phyloP scores from a whole-genome alignment of 2,797 vertebrate species.

The Mionectes olivaceus region DNA sequence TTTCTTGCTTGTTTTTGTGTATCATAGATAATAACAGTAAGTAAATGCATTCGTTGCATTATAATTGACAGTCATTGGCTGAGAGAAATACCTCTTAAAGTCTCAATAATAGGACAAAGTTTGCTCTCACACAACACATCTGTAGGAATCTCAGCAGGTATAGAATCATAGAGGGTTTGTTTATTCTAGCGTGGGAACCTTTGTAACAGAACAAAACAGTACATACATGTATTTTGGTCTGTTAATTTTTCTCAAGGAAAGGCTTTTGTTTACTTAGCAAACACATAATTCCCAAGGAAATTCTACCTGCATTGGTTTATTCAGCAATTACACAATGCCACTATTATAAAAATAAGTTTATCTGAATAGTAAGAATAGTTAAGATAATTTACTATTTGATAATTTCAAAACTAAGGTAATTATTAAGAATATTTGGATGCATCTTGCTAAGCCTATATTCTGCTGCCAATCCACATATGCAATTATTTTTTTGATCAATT shows the following conservation, averaged over 20 bases:
- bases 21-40: not conserved
- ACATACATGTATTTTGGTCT: not conserved
- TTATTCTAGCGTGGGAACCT: slow-evolving; percentile 23
- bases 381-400: not conserved
- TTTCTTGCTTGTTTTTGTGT: not conserved
- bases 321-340: slow-evolving; percentile 29
- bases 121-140: not conserved
- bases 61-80: not conserved
- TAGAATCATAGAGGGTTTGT: not conserved
- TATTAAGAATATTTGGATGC: not conserved
- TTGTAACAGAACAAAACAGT: slow-evolving; percentile 8
- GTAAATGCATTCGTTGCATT: not conserved
- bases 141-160: not conserved
- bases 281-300: slow-evolving; percentile 35
- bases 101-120: not conserved
- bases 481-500: not conserved
- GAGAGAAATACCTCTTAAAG: not conserved
- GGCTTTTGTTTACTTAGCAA: slow-evolving; percentile 35
- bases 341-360: not conserved
- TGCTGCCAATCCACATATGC: not conserved
- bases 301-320: slow-evolving; percentile 10
- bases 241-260: slow-evolving; percentile 68
- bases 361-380: not conserved
- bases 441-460: not conserved
- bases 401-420: not conserved